These are phyloP conservation scores for Pogonomyrmex californicus DNA, from an alignment of 1,140 invertebrate species.

Conservation along the genomic window DNA sequence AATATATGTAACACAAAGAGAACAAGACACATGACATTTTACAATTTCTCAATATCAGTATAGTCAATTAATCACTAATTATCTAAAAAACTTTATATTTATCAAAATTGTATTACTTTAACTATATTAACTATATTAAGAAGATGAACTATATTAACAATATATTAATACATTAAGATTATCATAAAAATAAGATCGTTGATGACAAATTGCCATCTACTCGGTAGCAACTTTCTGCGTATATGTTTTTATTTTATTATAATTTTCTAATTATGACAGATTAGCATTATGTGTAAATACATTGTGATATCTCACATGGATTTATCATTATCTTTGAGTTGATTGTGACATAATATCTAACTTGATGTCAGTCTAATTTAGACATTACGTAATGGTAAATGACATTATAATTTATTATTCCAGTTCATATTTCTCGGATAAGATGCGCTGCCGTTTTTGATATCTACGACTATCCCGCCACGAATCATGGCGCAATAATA, in stretches of 20 bases:
- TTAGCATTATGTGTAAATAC: slow-evolving; percentile 12
- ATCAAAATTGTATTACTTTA: not conserved
- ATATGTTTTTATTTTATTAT: slow-evolving; percentile 26
- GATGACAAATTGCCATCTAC: not conserved
- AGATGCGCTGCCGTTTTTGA: slow-evolving; percentile 8
- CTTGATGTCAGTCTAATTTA: slow-evolving; percentile 43
- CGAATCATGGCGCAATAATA: not conserved
- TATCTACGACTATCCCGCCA: not conserved
- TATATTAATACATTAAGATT: not conserved
- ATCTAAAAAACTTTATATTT: not conserved
- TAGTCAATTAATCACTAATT: not conserved
- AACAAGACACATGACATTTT: not conserved
- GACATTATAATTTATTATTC: slow-evolving; percentile 33
- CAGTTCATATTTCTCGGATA: not conserved
- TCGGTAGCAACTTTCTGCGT: not conserved
- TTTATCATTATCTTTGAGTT: not conserved
- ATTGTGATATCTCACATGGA: not conserved
- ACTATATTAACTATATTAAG: not conserved
- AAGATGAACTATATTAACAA: not conserved
- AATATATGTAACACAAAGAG: not conserved
- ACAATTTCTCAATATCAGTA: not conserved
- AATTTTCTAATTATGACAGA: slow-evolving; percentile 11
- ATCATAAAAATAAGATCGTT: not conserved
- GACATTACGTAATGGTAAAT: slow-evolving; percentile 33
- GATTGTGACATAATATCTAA: not conserved